Evolutionary conservation across 2,888 invertebrate species (phyloP).

Genomic region (Agonopterix heracliana): DNA sequence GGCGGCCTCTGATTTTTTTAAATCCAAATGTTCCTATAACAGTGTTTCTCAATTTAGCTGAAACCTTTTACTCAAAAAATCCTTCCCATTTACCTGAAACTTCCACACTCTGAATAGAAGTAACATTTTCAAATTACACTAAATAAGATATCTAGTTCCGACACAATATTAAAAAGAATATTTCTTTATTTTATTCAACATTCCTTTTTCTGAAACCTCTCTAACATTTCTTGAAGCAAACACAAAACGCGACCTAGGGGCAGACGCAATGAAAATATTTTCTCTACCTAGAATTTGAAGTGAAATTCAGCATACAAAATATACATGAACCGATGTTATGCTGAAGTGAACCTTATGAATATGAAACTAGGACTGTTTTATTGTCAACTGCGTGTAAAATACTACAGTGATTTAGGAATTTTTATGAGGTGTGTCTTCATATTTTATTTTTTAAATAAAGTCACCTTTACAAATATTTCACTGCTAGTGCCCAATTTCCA

Average conservation of each 20-base stretch:
- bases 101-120: no score
- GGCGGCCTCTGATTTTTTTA: no score
- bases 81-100: no score
- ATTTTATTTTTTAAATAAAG: neutral
- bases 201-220: neutral
- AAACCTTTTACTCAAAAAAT: no score
- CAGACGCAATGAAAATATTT: slow-evolving; percentile 12
- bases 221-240: neutral
- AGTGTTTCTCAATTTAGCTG: no score
- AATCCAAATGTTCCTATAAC: no score
- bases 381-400: neutral
- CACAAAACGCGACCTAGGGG: slow-evolving; percentile 5
- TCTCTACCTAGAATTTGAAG: slow-evolving; percentile 2
- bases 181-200: neutral
- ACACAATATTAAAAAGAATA: no score
- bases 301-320: slow-evolving; percentile 1
- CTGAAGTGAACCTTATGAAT: neutral
- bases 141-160: no score
- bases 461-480: no score
- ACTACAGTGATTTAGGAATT: neutral
- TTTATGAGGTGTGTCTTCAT: neutral
- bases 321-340: neutral
- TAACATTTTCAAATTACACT: no score
- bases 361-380: neutral
- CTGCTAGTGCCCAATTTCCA: no score